Base-by-base conservation (phyloP, 2,888 invertebrate species). In the Athetis lepigone region DNA sequence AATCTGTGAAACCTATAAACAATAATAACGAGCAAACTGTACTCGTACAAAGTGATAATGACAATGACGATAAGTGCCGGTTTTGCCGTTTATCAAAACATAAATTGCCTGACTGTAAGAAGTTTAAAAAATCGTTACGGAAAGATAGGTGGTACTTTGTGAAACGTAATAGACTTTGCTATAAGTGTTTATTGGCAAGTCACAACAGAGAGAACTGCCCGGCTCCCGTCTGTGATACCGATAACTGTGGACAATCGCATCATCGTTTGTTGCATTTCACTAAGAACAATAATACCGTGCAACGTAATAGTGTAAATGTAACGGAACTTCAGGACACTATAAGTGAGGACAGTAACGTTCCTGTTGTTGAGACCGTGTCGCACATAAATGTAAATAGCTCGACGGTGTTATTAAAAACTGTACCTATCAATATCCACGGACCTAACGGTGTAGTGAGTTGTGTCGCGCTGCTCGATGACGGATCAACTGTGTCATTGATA, bases 381-480 rank as follows among this genome's bases (percentile, higher is more conserved):
- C 56, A 64, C 13, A 36, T 63, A 11, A 36, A 65, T n/a, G 9
- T 19, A 16, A 47, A 43, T 39, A 21, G 40, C 13, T 29, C 36
- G 25, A 69, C 59, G 58, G 70, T 76, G 21, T 50, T 75, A 13
- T 43, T 77, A 37, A 80, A 74, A 73, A 49, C 58, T n/a, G 73
- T 79, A 23, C 77, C 75, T 2, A 60, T 79, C 1, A 45, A 36
- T 5, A 23, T 80, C 11, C 45, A 63, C 7, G 79, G 79, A 25
- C 77, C 75, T 19, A 71, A 75, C 18, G 76, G 80, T 42, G 52
- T 43, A 2, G 8, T 75, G 1, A 55, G 40, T 16, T 36, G 65
- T 1, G 56, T 18, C 33, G 82, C 80, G 8, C 54, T 82, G 1
- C 59, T 81, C 0, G 82, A 83, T 33, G 80, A 80, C 7, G 84